These are phyloP conservation scores for Riptortus pedestris DNA, from an alignment of 1,140 invertebrate species.

Conservation along the genomic window DNA sequence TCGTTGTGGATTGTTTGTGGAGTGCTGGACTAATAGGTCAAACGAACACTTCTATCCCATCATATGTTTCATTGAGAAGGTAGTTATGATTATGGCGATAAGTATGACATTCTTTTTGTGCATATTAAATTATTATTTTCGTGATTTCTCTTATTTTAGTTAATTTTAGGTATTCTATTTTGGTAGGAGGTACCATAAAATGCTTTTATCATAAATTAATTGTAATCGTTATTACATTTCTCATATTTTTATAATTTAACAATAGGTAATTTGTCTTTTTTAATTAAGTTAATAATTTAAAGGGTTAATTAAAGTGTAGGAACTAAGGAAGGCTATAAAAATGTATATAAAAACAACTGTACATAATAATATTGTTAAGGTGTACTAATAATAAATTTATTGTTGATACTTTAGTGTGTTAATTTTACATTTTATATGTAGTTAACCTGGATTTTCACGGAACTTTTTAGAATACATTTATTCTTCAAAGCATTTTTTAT, in stretches of 20 bases:
- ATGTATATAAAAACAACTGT: conserved; percentile 5
- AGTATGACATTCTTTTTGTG: not conserved
- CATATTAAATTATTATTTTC: not conserved
- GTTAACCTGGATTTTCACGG: too few relatives aligned
- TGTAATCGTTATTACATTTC: not conserved
- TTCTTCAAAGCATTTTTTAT: too few relatives aligned
- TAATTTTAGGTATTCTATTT: not conserved
- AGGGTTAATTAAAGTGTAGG: too few relatives aligned
- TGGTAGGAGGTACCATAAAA: not conserved
- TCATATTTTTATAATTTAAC: not conserved
- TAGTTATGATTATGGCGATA: too few relatives aligned
- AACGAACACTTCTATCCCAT: too few relatives aligned
- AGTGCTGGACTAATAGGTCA: too few relatives aligned
- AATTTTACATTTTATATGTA: too few relatives aligned
- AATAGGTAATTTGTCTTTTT: too few relatives aligned
- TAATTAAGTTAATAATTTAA: too few relatives aligned
- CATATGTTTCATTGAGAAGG: too few relatives aligned
- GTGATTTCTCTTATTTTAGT: not conserved
- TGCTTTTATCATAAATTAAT: not conserved
- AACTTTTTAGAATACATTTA: too few relatives aligned
- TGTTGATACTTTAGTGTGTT: not conserved
- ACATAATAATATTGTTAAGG: conserved; percentile 9
- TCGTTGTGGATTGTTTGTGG: not conserved
- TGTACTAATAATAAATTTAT: conserved; percentile 9
- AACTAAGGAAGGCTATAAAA: too few relatives aligned